phyloP scores from a whole-genome alignment of 2,888 invertebrate genomes.

The Aleiodes testaceus region DNA sequence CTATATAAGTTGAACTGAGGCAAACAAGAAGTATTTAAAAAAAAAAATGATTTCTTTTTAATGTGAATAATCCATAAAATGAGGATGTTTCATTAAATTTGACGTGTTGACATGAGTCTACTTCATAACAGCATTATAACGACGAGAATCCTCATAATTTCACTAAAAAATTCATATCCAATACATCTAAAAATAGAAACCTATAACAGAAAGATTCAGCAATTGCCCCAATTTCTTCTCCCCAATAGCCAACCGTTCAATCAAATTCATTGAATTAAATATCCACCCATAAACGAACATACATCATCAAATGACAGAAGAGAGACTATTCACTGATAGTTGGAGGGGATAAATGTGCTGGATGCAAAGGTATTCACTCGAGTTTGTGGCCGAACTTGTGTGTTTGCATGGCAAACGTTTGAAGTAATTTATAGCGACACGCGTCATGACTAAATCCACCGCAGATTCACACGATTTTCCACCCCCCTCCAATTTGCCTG shows the following conservation, averaged over 20 bases:
- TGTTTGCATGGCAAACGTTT: constrained; percentile 61
- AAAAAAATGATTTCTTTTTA: neutral
- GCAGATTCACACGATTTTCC: constrained; percentile 45
- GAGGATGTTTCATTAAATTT: too few relatives aligned
- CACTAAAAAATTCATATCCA: too few relatives aligned
- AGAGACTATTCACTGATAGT: neutral
- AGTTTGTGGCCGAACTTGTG: constrained; percentile 47
- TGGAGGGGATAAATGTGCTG: neutral
- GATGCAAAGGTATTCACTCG: constrained; percentile 5
- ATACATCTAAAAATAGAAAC: too few relatives aligned
- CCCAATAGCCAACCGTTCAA: neutral
- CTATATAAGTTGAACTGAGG: neutral
- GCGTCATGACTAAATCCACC: constrained; percentile 51
- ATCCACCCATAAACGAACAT: neutral
- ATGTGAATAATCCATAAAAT: too few relatives aligned
- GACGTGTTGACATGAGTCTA: too few relatives aligned
- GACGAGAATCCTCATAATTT: too few relatives aligned
- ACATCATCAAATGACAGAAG: neutral
- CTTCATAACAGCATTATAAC: too few relatives aligned
- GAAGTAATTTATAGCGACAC: constrained; percentile 49
- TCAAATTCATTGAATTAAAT: neutral
- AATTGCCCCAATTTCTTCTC: too few relatives aligned
- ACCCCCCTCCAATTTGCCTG: too few relatives aligned
- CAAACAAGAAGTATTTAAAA: neutral
- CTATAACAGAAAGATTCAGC: too few relatives aligned